Percentiles rank a stretch among this genome's conserved stretches.
These are phyloP conservation scores for Sepiola atlantica DNA, from an alignment of 2,888 invertebrate genomes.

Conservation along the genomic window DNA sequence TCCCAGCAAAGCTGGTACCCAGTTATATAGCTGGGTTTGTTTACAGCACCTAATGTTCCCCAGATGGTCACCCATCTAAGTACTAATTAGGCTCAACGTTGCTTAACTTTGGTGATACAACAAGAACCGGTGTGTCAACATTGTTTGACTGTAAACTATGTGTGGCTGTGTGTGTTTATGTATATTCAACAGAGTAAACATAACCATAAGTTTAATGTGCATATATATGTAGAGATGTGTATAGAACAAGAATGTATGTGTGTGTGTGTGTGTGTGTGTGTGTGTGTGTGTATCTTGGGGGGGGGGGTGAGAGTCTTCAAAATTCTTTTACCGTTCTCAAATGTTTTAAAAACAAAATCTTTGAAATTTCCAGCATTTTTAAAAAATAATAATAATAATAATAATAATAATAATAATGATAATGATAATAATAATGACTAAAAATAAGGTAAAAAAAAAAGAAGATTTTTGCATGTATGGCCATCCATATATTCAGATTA, in stretches of 20 bases:
- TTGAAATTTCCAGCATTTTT: neutral
- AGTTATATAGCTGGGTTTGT: too few relatives aligned
- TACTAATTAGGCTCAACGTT: too few relatives aligned
- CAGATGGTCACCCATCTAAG: too few relatives aligned
- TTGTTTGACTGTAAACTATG: too few relatives aligned
- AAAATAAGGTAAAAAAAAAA: neutral
- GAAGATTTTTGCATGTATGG: neutral
- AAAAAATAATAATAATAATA: neutral
- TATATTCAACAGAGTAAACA: neutral
- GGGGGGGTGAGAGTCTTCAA: neutral
- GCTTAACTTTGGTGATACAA: too few relatives aligned
- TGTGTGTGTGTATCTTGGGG: neutral
- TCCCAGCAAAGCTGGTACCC: too few relatives aligned
- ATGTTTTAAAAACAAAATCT: neutral
- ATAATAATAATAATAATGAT: conserved; percentile 16
- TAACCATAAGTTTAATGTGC: neutral
- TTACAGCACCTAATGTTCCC: too few relatives aligned
- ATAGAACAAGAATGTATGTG: neutral
- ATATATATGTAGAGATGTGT: too few relatives aligned
- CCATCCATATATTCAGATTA: neutral
- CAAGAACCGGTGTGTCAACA: too few relatives aligned
- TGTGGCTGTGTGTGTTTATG: neutral
- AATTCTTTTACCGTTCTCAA: neutral
- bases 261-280: neutral
- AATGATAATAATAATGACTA: neutral